These are phyloP conservation scores for Tauraco erythrolophus DNA, from an alignment of 2,113 vertebrate species.

Conservation along the genomic window DNA sequence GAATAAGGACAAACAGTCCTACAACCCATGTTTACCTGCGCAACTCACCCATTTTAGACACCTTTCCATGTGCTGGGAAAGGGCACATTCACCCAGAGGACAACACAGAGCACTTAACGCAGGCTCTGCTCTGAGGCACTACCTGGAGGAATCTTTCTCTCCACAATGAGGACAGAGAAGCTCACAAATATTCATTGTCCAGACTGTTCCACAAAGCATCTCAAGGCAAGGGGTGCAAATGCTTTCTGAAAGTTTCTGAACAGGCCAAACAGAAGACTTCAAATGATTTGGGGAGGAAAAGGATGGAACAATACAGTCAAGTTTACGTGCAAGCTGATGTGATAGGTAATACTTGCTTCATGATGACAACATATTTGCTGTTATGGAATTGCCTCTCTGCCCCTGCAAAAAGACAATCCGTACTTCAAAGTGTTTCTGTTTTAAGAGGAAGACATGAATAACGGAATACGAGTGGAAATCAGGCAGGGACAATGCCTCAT, in stretches of 20 bases:
- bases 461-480: not conserved
- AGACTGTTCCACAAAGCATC: not conserved
- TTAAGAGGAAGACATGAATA: not conserved
- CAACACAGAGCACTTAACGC: fast-evolving
- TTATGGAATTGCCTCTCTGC: not conserved
- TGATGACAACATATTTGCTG: not conserved
- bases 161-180: not conserved
- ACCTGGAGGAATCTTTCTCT: not conserved
- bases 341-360: not conserved
- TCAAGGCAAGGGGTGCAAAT: fast-evolving
- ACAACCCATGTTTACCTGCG: not conserved
- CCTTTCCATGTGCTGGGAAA: not conserved
- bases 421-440: not conserved
- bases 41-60: not conserved
- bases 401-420: not conserved
- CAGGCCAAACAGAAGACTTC: not conserved
- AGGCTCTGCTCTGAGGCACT: not conserved
- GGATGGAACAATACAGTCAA: not conserved
- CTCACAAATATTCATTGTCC: not conserved
- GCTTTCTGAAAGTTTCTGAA: not conserved
- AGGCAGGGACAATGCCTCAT: not conserved
- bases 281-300: not conserved
- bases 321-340: not conserved
- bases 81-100: not conserved
- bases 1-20: not conserved